Base-by-base conservation (phyloP, 2,888 invertebrate genomes). In the Chrysomela aeneicollis region DNA sequence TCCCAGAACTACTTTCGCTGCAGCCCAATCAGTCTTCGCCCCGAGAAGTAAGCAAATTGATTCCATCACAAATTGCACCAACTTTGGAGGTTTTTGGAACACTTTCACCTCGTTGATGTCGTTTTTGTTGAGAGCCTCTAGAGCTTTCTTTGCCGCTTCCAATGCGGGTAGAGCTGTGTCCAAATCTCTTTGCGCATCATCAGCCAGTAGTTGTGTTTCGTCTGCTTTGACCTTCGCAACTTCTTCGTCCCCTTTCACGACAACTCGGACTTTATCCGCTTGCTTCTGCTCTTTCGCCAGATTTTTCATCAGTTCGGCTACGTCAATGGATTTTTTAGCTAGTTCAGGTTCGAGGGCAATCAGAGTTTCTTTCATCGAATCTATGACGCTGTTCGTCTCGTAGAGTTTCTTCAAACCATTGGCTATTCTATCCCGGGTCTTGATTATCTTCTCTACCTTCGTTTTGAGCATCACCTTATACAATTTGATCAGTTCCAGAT, bases 31-130 rank as follows among this genome's bases (percentile, higher is more conserved):
- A 6, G 92, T 89, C 78, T 95, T 95, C 63, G 88, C 87, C 2
- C 90, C 91, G 8, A 96, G 82, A 0, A 97, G 85, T 67, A 95
- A 87, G 81, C 94, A 94, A 9, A 97, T 92, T 8, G 95, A 91
- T 82, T 97, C 96, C 94, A 97, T 94, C 2, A 95, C 95, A 73
- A 93, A 93, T 67, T 90, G 89, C 5, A 97, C 95, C 8, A 96
- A 83, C 17, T 89, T 87, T 0, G 97, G 96, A 0, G 96, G 96
- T 76, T 94, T 94, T 71, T 91, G 90, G 79, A 95, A 95, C 0
- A 93, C 94, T 77, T 92, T 90, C 58, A 97, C 83, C 81, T 97
- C 96, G 79, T 94, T 92, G 60, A 97, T 94, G 77, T 97, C 96
- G 37, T 89, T 92, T 80, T 96, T 96, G 78, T 94, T 95, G 15